A percentile compares a stretch with the other conserved stretches of the same genome.
These are phyloP conservation scores for Stenotaenia linearis DNA, from an alignment of 2,888 invertebrate species.

Conservation along the genomic window DNA sequence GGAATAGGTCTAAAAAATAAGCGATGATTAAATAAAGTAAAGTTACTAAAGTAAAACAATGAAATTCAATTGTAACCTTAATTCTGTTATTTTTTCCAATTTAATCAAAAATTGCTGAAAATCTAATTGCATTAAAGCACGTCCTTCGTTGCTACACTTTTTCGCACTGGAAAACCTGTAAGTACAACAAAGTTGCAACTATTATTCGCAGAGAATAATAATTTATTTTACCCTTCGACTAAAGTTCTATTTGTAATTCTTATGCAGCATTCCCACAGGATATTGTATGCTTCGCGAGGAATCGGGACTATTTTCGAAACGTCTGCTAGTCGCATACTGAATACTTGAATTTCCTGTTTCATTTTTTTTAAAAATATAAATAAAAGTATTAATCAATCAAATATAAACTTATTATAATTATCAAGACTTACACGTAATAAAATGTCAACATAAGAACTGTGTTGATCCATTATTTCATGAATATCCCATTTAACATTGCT, in stretches of 20 bases:
- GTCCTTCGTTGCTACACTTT: conserved; percentile 91
- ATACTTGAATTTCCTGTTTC: conserved; percentile 63
- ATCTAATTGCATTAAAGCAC: conserved; percentile 96
- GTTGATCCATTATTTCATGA: conserved; percentile 82
- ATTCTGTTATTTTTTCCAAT: conserved; percentile 74
- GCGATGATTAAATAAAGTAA: not conserved
- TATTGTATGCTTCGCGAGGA: conserved; percentile 60
- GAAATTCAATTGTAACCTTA: conserved; percentile 51
- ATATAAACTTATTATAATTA: no score
- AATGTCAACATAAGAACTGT: conserved; percentile 70
- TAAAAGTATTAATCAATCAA: not conserved
- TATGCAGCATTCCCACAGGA: conserved; percentile 82
- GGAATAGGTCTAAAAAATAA: conserved; percentile 54
- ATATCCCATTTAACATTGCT: conserved; percentile 79
- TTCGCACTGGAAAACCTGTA: conserved; percentile 74
- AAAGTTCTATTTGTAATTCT: conserved; percentile 78
- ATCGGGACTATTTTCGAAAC: conserved; percentile 65
- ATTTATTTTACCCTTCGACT: conserved; percentile 71
- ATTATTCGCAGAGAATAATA: not conserved
- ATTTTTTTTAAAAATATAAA: no score
- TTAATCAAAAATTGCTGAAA: conserved; percentile 90
- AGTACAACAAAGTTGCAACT: conserved; percentile 34
- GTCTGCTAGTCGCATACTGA: conserved; percentile 68
- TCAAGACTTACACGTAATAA: conserved; percentile 57
- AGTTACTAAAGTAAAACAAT: no score